Evolutionary conservation across 2,888 invertebrate species (phyloP).

Genomic region (Chymomyza amoena): DNA sequence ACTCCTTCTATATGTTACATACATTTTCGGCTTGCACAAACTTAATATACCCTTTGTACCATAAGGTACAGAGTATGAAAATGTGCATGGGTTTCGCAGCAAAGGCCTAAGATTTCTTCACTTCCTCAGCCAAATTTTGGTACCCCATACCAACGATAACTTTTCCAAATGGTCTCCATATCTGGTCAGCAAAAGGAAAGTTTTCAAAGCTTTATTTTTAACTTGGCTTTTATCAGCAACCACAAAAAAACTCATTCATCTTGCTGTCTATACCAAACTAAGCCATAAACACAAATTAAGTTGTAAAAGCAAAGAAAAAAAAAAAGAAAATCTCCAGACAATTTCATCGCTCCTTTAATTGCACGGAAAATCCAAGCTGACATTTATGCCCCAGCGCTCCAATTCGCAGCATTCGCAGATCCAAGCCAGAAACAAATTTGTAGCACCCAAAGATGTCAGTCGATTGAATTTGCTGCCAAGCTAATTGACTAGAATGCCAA

Average conservation of each 20-base stretch:
- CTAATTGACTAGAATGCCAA: slow-evolving; percentile 64
- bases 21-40: no score
- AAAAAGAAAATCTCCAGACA: background rate
- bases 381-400: slow-evolving; percentile 69
- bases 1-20: no score
- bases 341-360: slow-evolving; percentile 54
- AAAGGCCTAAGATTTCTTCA: no score
- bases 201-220: slow-evolving; percentile 53
- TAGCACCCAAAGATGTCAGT: slow-evolving; percentile 2
- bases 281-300: slow-evolving; percentile 60
- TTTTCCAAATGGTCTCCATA: background rate
- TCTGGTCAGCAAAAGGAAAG: slow-evolving; percentile 49
- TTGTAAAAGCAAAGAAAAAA: slow-evolving; percentile 39
- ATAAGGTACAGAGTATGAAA: no score
- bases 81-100: no score
- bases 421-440: background rate
- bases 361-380: slow-evolving; percentile 63
- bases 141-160: no score
- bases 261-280: slow-evolving; percentile 21
- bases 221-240: slow-evolving; percentile 23
- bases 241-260: slow-evolving; percentile 58
- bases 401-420: slow-evolving; percentile 42
- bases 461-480: slow-evolving; percentile 31
- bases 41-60: no score
- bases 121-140: no score